phyloP scores from a whole-genome alignment of 2,888 invertebrate genomes.

The Platerodrilus igneus region DNA sequence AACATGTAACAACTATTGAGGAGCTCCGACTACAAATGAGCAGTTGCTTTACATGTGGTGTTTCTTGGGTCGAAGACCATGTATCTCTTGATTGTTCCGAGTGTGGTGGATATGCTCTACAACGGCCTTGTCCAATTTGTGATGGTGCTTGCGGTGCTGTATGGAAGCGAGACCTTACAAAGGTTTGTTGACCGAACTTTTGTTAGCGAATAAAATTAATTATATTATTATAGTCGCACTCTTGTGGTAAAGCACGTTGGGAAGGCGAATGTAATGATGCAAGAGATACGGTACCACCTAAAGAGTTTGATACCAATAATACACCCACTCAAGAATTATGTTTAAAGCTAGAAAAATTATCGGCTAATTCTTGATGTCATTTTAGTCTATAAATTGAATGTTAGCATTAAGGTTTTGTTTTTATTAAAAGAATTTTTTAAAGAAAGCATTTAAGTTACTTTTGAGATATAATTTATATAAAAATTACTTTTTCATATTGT shows the following conservation, averaged over 20 bases:
- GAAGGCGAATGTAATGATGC: slow-evolving; percentile 57
- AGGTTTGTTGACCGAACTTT: slow-evolving; percentile 52
- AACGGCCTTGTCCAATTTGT: slow-evolving; percentile 71
- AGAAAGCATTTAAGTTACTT: too few relatives aligned
- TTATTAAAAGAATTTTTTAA: too few relatives aligned
- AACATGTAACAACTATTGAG: slow-evolving; percentile 63
- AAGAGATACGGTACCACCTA: slow-evolving; percentile 25
- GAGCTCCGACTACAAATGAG: slow-evolving; percentile 66
- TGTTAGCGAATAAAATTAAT: slow-evolving; percentile 3
- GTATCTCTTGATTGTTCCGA: slow-evolving; percentile 73
- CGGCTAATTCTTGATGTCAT: slow-evolving; percentile 51
- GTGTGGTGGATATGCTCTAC: slow-evolving; percentile 73
- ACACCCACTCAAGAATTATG: slow-evolving; percentile 52
- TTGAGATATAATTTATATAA: too few relatives aligned
- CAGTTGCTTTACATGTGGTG: slow-evolving; percentile 74
- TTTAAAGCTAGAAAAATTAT: slow-evolving; percentile 52
- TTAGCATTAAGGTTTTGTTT: too few relatives aligned
- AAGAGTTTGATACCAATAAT: slow-evolving; percentile 11
- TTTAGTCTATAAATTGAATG: slow-evolving; percentile 46
- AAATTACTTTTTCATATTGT: too few relatives aligned
- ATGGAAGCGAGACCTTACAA: slow-evolving; percentile 74
- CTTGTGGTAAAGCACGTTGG: slow-evolving; percentile 68
- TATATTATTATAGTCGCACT: slow-evolving; percentile 59
- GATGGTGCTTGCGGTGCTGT: slow-evolving; percentile 66
- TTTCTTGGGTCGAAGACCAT: slow-evolving; percentile 74